Conservation (phyloP, 2,888 invertebrate species). For the Agapostemon virescens region DNA sequence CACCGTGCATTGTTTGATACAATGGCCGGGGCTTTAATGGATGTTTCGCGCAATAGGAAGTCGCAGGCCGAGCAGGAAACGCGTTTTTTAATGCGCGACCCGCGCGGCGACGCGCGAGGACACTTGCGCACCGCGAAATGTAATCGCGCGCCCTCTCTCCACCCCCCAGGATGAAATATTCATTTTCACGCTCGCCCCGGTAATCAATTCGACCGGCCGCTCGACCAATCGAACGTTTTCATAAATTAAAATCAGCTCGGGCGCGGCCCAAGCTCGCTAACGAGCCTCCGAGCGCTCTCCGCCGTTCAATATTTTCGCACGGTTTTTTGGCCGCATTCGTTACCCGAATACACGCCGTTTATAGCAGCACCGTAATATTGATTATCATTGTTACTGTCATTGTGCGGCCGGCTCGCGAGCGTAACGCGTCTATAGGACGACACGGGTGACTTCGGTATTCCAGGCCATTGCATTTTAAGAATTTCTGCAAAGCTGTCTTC, state of each 20-base stretch:
- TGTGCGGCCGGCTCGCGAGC: not conserved
- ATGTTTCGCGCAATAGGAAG: constrained; percentile 49
- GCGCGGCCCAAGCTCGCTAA: not conserved
- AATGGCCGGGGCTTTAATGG: constrained; percentile 47
- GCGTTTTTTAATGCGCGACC: constrained; percentile 34
- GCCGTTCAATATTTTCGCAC: not conserved
- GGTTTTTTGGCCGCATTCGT: not conserved
- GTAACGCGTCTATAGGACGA: not conserved
- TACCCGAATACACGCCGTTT: not conserved
- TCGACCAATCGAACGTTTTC: constrained; percentile 1
- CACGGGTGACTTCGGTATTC: not conserved
- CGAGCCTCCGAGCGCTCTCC: not conserved
- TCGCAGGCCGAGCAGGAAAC: constrained; percentile 15
- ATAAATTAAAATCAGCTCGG: constrained; percentile 14
- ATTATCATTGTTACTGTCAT: not conserved
- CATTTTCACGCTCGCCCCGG: not conserved
- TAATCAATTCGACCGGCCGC: constrained; percentile 8
- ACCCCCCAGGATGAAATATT: constrained; percentile 24
- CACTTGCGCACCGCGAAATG: constrained; percentile 30
- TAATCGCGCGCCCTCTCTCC: not conserved
- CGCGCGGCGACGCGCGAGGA: constrained; percentile 10
- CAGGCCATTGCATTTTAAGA: not conserved
- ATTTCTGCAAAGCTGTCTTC: rapidly evolving
- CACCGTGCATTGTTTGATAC: constrained; percentile 47
- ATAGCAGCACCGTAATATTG: not conserved